These are phyloP conservation scores for Sialis lutaria DNA, from an alignment of 2,888 invertebrate species.

Conservation along the genomic window DNA sequence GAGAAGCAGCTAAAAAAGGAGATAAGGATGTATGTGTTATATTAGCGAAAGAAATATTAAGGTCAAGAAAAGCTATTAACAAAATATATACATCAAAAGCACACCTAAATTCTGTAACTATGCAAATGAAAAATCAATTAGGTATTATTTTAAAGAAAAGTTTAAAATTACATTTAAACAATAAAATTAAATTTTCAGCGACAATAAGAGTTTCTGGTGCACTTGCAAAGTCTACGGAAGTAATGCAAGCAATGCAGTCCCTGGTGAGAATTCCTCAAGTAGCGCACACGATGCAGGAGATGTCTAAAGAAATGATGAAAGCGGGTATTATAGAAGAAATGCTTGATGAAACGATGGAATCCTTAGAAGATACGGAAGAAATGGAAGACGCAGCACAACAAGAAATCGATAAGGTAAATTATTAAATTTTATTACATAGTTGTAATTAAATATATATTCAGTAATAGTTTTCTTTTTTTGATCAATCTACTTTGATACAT, in stretches of 20 bases:
- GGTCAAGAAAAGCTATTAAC: conserved; percentile 71
- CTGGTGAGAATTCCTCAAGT: conserved; percentile 84
- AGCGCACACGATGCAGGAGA: conserved; percentile 88
- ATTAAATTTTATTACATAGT: background rate
- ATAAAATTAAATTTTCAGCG: conserved; percentile 34
- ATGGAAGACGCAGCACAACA: conserved; percentile 91
- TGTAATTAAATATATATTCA: too few species aligned
- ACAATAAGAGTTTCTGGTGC: conserved; percentile 86
- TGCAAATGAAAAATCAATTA: conserved; percentile 97
- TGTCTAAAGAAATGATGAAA: conserved; percentile 99
- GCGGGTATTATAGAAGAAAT: conserved; percentile 98
- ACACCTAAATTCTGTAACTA: conserved; percentile 86
- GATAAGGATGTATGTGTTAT: conserved; percentile 89
- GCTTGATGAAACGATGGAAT: conserved; percentile 94
- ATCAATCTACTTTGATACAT: too few species aligned
- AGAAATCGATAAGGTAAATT: conserved; percentile 72
- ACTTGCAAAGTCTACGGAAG: conserved; percentile 89
- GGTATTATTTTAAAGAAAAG: conserved; percentile 31
- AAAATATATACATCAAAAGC: conserved; percentile 94
- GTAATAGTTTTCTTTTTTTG: too few species aligned
- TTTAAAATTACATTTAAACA: background rate
- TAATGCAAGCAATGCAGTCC: conserved; percentile 96
- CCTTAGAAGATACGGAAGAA: conserved; percentile 82
- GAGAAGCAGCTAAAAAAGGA: conserved; percentile 88
- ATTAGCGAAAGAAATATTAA: conserved; percentile 81